Conservation (phyloP, 2,113 vertebrate genomes). For the Stigmatopora argus region DNA sequence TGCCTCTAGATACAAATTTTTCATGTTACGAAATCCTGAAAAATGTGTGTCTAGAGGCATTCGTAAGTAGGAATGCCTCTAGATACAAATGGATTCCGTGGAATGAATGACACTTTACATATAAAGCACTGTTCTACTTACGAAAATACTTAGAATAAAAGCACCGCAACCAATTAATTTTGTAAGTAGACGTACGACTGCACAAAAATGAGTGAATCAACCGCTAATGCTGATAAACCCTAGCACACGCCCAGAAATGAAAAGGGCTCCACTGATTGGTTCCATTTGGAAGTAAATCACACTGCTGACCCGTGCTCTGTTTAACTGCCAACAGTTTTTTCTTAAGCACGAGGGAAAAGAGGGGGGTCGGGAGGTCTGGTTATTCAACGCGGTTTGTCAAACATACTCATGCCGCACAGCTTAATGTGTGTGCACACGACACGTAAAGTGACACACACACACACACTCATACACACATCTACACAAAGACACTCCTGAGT, state of each 20-base stretch:
- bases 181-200: too few relatives aligned
- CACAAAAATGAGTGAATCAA: too few relatives aligned
- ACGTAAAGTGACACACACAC: constrained; percentile 18
- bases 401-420: constrained; percentile 24
- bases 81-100: too few relatives aligned
- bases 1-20: too few relatives aligned
- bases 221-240: background rate
- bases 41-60: too few relatives aligned
- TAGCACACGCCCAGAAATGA: background rate
- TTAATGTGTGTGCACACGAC: constrained; percentile 24
- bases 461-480: background rate
- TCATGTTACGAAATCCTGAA: too few relatives aligned
- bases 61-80: too few relatives aligned
- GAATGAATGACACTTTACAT: too few relatives aligned
- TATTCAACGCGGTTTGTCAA: constrained; percentile 20
- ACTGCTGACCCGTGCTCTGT: background rate
- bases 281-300: background rate
- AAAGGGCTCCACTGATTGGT: background rate
- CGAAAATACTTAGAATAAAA: too few relatives aligned
- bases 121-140: too few relatives aligned
- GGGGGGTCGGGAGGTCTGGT: background rate
- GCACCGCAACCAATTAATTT: too few relatives aligned
- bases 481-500: constrained; percentile 14
- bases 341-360: background rate
- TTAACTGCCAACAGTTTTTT: background rate